phyloP scores from a whole-genome alignment of 2,888 invertebrate species.

The Ecliptopera silaceata region DNA sequence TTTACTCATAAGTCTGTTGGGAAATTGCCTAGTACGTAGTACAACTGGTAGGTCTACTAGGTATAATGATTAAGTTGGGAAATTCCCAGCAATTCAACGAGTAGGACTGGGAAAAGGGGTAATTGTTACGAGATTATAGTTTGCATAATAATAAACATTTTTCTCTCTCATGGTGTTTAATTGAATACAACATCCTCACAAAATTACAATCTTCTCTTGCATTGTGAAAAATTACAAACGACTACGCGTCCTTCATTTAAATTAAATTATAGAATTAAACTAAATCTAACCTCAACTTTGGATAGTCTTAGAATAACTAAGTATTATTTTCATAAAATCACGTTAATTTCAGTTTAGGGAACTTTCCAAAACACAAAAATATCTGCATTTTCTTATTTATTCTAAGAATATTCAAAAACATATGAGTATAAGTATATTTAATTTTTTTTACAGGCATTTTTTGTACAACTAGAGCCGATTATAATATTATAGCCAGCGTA shows the following conservation, averaged over 20 bases:
- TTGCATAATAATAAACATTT: slow-evolving; percentile 6
- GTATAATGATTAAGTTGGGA: too few species aligned
- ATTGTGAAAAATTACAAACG: slow-evolving; percentile 70
- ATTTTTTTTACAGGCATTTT: slow-evolving; percentile 36
- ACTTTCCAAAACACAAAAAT: neutral
- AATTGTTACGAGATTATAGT: neutral
- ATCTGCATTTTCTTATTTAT: neutral
- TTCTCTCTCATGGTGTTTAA: slow-evolving; percentile 60
- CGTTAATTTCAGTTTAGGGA: too few species aligned
- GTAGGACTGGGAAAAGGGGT: too few species aligned
- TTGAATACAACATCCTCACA: slow-evolving; percentile 64
- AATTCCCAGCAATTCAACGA: too few species aligned
- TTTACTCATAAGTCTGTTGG: too few species aligned
- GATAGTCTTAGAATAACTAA: slow-evolving; percentile 11
- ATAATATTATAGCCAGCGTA: slow-evolving; percentile 26
- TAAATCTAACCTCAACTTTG: slow-evolving; percentile 16
- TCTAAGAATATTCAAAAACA: slow-evolving; percentile 10
- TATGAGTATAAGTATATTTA: slow-evolving; percentile 36
- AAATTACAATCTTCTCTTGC: slow-evolving; percentile 53
- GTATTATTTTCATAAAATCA: neutral
- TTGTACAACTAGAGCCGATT: slow-evolving; percentile 37
- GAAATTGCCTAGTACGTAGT: too few species aligned
- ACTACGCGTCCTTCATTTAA: slow-evolving; percentile 46
- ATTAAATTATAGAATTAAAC: slow-evolving; percentile 35
- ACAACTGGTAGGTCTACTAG: too few species aligned